A percentile compares a stretch with the other conserved stretches of the same genome.
These are phyloP conservation scores for Acrobasis repandana DNA, from an alignment of 2,888 invertebrate species.

Conservation along the genomic window DNA sequence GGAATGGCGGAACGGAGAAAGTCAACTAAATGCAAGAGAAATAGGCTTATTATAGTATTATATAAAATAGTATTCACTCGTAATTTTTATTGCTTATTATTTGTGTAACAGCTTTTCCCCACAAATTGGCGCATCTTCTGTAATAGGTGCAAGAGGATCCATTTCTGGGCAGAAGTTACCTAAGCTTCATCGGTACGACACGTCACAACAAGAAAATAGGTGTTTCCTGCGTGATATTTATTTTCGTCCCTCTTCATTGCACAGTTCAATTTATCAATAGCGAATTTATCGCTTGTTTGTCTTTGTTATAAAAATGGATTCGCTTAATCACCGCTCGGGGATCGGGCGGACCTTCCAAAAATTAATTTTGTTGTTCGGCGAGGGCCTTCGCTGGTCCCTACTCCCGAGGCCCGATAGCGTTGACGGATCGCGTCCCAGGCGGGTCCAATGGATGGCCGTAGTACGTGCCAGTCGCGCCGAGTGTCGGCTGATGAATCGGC, in stretches of 20 bases:
- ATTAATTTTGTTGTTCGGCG: slow-evolving; percentile 70
- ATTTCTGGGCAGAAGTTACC: no score
- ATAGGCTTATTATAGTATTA: no score
- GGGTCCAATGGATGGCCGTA: slow-evolving; percentile 69
- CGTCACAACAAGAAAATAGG: no score
- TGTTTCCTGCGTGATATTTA: no score
- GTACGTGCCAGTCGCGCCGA: slow-evolving; percentile 68
- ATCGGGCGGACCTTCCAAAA: slow-evolving; percentile 38
- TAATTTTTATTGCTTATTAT: no score
- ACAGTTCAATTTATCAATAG: not conserved
- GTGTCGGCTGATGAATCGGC: slow-evolving; percentile 71
- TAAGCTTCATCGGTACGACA: no score
- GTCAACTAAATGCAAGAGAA: no score
- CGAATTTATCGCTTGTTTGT: slow-evolving; percentile 15
- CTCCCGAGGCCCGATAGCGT: slow-evolving; percentile 58
- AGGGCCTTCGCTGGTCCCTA: slow-evolving; percentile 51
- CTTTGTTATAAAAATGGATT: slow-evolving; percentile 30
- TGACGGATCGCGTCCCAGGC: slow-evolving; percentile 72
- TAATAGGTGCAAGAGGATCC: no score
- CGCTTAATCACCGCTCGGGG: slow-evolving; percentile 34
- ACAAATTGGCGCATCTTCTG: no score
- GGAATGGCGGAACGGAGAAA: no score
- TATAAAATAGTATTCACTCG: no score
- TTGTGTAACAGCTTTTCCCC: no score
- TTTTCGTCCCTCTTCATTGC: not conserved